Conservation (phyloP, 2,113 vertebrate species). For the Epinephelus cyanopodus region DNA sequence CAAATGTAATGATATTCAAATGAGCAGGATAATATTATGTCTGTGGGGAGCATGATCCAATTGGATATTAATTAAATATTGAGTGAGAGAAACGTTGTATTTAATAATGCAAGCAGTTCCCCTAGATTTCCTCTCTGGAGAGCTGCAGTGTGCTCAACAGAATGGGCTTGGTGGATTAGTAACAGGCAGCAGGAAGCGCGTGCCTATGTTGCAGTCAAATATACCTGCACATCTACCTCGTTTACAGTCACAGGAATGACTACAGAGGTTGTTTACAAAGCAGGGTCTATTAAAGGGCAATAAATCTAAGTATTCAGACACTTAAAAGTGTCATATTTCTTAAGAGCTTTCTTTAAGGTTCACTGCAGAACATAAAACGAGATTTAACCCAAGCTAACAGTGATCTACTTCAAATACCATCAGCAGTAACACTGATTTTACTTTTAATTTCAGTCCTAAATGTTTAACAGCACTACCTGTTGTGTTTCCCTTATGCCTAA, state of each 20-base stretch:
- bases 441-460: slow-evolving; percentile 34
- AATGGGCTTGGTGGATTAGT: slow-evolving; percentile 58
- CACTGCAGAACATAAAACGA: slow-evolving; percentile 5
- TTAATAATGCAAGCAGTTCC: slow-evolving; percentile 84
- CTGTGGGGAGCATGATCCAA: slow-evolving; percentile 80
- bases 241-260: slow-evolving; percentile 6
- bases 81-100: slow-evolving; percentile 79
- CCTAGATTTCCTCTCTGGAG: slow-evolving; percentile 76
- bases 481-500: slow-evolving; percentile 9
- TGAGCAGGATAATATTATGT: slow-evolving; percentile 84
- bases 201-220: slow-evolving; percentile 1
- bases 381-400: neutral
- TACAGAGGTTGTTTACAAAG: neutral
- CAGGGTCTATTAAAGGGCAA: neutral
- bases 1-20: slow-evolving; percentile 85
- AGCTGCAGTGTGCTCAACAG: slow-evolving; percentile 60
- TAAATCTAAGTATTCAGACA: neutral
- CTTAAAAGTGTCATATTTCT: slow-evolving; percentile 19
- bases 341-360: slow-evolving; percentile 23
- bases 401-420: slow-evolving; percentile 55
- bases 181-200: slow-evolving; percentile 38
- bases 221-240: slow-evolving; percentile 7
- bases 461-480: slow-evolving; percentile 12
- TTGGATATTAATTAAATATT: slow-evolving; percentile 87
- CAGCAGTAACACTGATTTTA: slow-evolving; percentile 92